Base-by-base conservation (phyloP, 2,888 invertebrate species). In the Hipparchia semele region DNA sequence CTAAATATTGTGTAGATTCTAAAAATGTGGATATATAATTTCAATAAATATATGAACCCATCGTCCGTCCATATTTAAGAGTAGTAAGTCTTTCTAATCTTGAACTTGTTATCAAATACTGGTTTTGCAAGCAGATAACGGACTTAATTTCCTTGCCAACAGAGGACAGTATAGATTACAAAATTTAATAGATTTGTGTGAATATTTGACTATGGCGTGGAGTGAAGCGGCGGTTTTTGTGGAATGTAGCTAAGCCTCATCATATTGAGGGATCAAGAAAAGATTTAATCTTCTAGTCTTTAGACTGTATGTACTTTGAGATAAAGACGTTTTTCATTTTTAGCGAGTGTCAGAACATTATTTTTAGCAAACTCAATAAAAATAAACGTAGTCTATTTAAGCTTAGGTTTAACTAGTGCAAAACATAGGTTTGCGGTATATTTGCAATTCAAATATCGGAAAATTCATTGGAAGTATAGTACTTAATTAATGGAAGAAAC, bases 401-500 rank as follows among this genome's bases (percentile, higher is more conserved):
- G 60, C n/a, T 58, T 23, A 58, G 58, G 23, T 58, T 33, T 64
- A 51, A 65, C 33, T 33, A 12, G 51, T 7, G 53, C 33, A 65
- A 33, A 53, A 39, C 33, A 53, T 33, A 62, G 12, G 51, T 65
- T 53, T 65, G 65, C 53, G 33, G 65, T 65, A 6, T 23, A 65
- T 65, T 65, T 33, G 53, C 53, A 65, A 65, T 65, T 53, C 53
- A 65, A 65, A 65, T 53, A 65, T 64, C 64, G 33, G 64, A 49
- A 64, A 51, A 64, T 64, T 64, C 64, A 64, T 51, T 51, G 8
- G 8, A 64, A 51, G 39, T 39, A 67, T 58, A 58, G 1, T 39
- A 54, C 12, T 13, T 58, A 58, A 2, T 13, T 58, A 54, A 54
- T 54, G 70, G 70, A 67, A 73, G 53, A 61, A 67, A 61, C 73